Evolutionary conservation across 2,797 vertebrate species (phyloP).

Genomic region (Podarcis lilfordi): DNA sequence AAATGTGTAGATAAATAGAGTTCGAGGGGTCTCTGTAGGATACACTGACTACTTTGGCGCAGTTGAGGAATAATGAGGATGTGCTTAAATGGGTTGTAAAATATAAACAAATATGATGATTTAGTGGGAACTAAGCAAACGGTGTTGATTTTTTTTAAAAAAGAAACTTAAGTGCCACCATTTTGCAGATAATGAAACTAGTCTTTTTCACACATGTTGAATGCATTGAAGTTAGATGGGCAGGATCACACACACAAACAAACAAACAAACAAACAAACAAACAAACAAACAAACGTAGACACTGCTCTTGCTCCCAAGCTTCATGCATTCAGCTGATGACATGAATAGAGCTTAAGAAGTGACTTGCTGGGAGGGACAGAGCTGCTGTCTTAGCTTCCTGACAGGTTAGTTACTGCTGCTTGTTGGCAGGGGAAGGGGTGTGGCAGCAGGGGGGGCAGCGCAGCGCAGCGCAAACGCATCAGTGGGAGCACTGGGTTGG

Average conservation of each 20-base stretch:
- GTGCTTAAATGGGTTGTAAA: constrained; percentile 18
- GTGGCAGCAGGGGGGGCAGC: too few species aligned
- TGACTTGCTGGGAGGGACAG: too few species aligned
- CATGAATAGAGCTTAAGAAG: background rate
- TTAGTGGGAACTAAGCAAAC: constrained; percentile 7
- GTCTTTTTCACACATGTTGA: background rate
- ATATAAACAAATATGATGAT: constrained; percentile 20
- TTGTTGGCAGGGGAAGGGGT: too few species aligned
- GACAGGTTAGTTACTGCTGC: too few species aligned
- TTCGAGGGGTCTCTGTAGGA: background rate
- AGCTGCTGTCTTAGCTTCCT: too few species aligned
- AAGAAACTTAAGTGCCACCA: background rate
- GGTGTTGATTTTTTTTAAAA: background rate
- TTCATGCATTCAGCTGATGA: background rate
- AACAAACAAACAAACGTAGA: too few species aligned
- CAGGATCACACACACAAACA: too few species aligned
- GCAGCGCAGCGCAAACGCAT: too few species aligned
- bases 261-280: too few species aligned
- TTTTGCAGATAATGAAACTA: background rate
- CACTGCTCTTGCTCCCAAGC: background rate
- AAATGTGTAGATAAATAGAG: background rate
- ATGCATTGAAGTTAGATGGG: background rate
- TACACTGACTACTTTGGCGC: background rate
- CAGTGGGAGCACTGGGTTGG: too few species aligned
- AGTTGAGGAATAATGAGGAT: background rate